Evolutionary conservation across 1,140 invertebrate species (phyloP), one percentile per base, ranked within the genome.

Genomic region (Sitophilus oryzae): DNA sequence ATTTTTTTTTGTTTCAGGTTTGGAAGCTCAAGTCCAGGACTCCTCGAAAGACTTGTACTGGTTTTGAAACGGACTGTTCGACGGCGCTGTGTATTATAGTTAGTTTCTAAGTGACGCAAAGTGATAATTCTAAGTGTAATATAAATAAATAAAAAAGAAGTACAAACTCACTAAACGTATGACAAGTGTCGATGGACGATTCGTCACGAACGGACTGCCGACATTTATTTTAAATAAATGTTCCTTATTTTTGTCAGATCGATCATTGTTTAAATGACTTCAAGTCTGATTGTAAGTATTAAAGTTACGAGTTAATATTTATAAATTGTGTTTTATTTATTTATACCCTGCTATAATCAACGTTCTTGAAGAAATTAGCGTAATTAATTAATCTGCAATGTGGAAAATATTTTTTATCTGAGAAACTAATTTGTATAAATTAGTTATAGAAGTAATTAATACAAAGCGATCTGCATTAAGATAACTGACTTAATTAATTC

Each of bases 11-110:
- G 56, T 69, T 62, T 34, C 73, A 78, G 76, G 76, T 71, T 67
- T 78, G 66, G 76, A 78, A 66, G 76, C 75, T 59, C 77, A 76
- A 70, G 76, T 78, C 62, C 76, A 78, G 65, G 76, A 78, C 65
- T 76, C 77, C 50, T 78, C 77, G 18, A 78, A 78, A 70, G 76
- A 78, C 61, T 69, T 77, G 50, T 78, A 77, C 70, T 78, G 77
- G 77, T 78, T 78, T 69, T 78, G 53, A 66, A 41, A 36, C 46
- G 22, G 5, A 42, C 43, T 14, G 40, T 43, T 11, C 41, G 25
- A 25, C 3, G 14, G 48, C 36, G 49, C 51, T 59, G 52, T 62
- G 58, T 55, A 62, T 30, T 30, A 30, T 47, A 51, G 52, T 59
- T 57, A 56, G 48, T 56, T 43, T 55, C n/a, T 59, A 57, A 60